These are phyloP conservation scores for Mystacides longicornis DNA, from an alignment of 2,888 invertebrate genomes.

Conservation along the genomic window DNA sequence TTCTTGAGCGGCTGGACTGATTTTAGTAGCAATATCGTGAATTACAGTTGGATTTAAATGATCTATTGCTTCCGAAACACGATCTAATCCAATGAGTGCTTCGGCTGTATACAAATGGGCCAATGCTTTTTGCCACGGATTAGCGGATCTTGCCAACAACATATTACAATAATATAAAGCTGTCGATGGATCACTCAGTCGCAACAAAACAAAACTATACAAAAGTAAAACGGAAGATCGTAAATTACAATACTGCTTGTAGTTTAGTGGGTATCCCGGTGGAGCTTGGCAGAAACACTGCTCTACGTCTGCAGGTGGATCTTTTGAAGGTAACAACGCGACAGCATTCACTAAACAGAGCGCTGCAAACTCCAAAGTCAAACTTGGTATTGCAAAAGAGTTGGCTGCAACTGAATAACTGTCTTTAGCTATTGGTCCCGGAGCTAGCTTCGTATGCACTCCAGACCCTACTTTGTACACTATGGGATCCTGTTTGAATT, in stretches of 20 bases:
- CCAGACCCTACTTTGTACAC: constrained; percentile 45
- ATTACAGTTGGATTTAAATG: constrained; percentile 74
- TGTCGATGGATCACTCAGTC: constrained; percentile 74
- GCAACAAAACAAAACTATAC: constrained; percentile 73
- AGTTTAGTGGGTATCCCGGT: constrained; percentile 57
- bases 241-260: constrained; percentile 53
- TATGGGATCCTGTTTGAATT: constrained; percentile 43
- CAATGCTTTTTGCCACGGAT: constrained; percentile 57
- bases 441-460: constrained; percentile 36
- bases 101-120: constrained; percentile 88
- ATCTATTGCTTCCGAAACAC: constrained; percentile 74
- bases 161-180: constrained; percentile 72
- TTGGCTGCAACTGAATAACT: constrained; percentile 50
- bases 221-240: constrained; percentile 65
- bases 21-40: constrained; percentile 42
- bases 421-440: constrained; percentile 28
- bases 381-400: constrained; percentile 78
- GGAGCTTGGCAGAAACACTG: constrained; percentile 42
- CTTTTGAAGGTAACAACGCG: constrained; percentile 56
- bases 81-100: constrained; percentile 73
- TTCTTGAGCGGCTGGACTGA: constrained; percentile 42
- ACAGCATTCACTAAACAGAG: constrained; percentile 82
- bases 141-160: constrained; percentile 62
- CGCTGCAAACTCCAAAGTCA: constrained; percentile 84
- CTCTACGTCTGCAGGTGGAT: constrained; percentile 37